Base-by-base conservation (phyloP, 2,888 invertebrate genomes). In the Tipula lateralis region DNA sequence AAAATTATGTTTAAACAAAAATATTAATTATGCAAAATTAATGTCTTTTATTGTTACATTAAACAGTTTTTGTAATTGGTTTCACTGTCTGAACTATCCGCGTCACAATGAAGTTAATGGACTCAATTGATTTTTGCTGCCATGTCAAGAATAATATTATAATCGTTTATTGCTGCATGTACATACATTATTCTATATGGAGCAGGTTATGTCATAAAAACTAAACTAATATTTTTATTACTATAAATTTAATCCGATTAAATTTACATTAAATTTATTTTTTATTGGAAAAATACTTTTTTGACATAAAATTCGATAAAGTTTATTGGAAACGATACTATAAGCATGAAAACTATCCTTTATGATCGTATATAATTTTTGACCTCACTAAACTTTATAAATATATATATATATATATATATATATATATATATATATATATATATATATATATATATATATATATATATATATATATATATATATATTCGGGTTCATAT, bases 181-280 rank as follows among this genome's bases (percentile, higher is more conserved):
- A 36, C 0, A 36, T 36, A 2, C 36, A 36, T 9, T 12, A n/a
- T n/a, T 7, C 9, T 9, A 36, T 12, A 7, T 66, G 9, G 24
- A 24, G 24, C 9, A 19, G 19, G 44, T 24, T 66, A 24, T 24
- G 24, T 66, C 66, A 66, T 24, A 66, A 24, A 66, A 66, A 66
- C 66, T 66, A 66, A 66, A 19, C 1, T 66, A 66, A 66, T 66
- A 66, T 66, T 66, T 24, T 66, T 66, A 66, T 66, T 7, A 44
- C 16, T 24, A 1, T 66, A 24, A 9, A 44, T 44, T 44, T 66
- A 66, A 66, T 66, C 66, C 66, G 66, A 66, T 66, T 66, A 66
- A 66, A 66, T 66, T 66, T 66, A 24, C 66, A 66, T 66, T 66
- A 66, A 66, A 50, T n/a, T 19, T n/a, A n/a, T 50, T 50, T 50